phyloP scores from a whole-genome alignment of 2,113 vertebrate genomes.

The Toxotes chatareus region DNA sequence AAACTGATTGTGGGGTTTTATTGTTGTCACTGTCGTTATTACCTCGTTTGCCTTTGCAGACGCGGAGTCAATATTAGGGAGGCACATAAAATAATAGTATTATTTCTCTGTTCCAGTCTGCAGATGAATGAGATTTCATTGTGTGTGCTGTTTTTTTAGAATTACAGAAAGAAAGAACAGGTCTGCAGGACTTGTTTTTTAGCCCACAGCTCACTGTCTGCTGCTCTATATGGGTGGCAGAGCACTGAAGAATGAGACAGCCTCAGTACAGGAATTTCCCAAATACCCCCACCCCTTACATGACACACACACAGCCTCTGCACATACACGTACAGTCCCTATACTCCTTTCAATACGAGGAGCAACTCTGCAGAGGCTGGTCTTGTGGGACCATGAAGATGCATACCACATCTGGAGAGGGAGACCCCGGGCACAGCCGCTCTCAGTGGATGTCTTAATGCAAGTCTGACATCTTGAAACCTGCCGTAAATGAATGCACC shows the following conservation, averaged over 20 bases:
- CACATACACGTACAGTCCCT: neutral
- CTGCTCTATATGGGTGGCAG: neutral
- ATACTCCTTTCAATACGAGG: neutral
- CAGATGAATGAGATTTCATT: neutral
- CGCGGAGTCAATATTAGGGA: neutral
- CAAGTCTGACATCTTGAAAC: neutral
- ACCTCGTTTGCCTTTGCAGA: neutral
- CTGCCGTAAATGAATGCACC: neutral
- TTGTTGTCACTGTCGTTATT: slow-evolving; percentile 9
- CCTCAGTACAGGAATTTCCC: slow-evolving; percentile 59
- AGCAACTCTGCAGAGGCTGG: slow-evolving; percentile 21
- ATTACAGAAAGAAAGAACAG: neutral
- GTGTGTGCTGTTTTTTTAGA: slow-evolving; percentile 1
- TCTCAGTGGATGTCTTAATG: neutral
- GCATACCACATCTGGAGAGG: slow-evolving; percentile 12
- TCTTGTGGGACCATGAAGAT: neutral
- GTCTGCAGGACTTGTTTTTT: slow-evolving; percentile 17
- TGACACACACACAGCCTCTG: neutral
- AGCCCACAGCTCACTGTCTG: slow-evolving; percentile 15
- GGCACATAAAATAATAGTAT: neutral
- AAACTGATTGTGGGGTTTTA: neutral
- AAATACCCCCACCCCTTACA: neutral
- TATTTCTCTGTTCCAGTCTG: neutral
- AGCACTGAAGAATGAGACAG: slow-evolving; percentile 39
- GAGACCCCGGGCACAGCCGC: neutral